phyloP scores from a whole-genome alignment of 2,113 vertebrate species.

The Gallinago paraguaiae region DNA sequence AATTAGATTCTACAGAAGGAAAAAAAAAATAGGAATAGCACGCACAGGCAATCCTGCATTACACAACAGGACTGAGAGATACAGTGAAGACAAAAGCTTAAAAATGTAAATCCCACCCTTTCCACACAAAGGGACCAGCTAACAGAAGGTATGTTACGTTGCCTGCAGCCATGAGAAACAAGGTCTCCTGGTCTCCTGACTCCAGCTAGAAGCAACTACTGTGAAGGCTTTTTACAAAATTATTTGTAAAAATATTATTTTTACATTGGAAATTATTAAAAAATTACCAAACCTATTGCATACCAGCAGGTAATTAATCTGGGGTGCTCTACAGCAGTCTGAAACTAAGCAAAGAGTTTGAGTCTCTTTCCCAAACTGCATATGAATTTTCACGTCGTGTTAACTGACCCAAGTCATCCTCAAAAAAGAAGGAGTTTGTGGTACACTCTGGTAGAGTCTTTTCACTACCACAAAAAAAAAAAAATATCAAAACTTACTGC shows the following conservation, averaged over 20 bases:
- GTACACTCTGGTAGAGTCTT: not conserved
- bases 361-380: not conserved
- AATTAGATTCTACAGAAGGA: slow-evolving; percentile 40
- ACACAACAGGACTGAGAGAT: not conserved
- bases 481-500: not conserved
- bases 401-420: not conserved
- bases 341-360: not conserved
- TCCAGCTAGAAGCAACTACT: not conserved
- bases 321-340: not conserved
- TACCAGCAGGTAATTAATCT: not conserved
- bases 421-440: not conserved
- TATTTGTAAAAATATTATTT: too few relatives aligned
- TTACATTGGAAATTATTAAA: too few relatives aligned
- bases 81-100: not conserved
- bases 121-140: not conserved
- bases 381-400: not conserved
- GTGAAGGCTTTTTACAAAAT: not conserved
- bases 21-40: not conserved
- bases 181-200: not conserved
- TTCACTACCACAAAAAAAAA: not conserved
- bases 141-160: not conserved
- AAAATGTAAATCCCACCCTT: not conserved
- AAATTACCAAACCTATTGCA: not conserved
- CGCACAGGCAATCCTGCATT: not conserved
- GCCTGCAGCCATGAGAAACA: not conserved